A percentile compares a stretch with the other conserved stretches of the same genome.
Conservation (phyloP, 2,888 invertebrate genomes). For the Heteropelma amictum region DNA sequence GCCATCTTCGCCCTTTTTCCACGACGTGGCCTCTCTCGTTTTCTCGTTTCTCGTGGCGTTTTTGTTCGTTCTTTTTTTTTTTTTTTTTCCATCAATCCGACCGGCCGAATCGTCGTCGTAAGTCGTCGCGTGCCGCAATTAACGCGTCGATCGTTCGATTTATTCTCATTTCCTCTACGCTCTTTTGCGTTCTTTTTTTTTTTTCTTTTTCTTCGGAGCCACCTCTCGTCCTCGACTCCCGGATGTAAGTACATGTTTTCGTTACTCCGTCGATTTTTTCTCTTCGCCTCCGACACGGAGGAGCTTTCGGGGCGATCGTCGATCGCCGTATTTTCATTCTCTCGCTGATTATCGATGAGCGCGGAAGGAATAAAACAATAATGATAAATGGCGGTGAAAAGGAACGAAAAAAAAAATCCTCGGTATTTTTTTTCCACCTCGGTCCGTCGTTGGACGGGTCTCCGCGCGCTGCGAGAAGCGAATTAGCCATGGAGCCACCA, state of each 20-base stretch:
- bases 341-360: not conserved
- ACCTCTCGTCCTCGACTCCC: conserved; percentile 14
- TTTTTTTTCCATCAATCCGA: conserved; percentile 7
- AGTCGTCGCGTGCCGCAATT: conserved; percentile 57
- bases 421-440: no score
- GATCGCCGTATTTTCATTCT: conserved; percentile 32
- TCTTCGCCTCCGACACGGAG: conserved; percentile 28
- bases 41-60: not conserved
- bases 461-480: no score
- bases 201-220: conserved; percentile 26
- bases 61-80: not conserved
- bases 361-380: not conserved
- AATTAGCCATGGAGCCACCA: no score
- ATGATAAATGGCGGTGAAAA: not conserved
- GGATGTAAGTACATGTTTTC: conserved; percentile 47
- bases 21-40: conserved; percentile 23
- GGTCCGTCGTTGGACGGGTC: no score
- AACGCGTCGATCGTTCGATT: conserved; percentile 28
- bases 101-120: conserved; percentile 27
- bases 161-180: not conserved
- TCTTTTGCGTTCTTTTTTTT: conserved; percentile 1
- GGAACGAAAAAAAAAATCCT: no score
- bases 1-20: conserved; percentile 44
- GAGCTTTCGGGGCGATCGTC: conserved; percentile 25
- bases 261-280: not conserved